Base-by-base conservation (phyloP, 2,797 vertebrate genomes). In the Periophthalmus magnuspinnatus region DNA sequence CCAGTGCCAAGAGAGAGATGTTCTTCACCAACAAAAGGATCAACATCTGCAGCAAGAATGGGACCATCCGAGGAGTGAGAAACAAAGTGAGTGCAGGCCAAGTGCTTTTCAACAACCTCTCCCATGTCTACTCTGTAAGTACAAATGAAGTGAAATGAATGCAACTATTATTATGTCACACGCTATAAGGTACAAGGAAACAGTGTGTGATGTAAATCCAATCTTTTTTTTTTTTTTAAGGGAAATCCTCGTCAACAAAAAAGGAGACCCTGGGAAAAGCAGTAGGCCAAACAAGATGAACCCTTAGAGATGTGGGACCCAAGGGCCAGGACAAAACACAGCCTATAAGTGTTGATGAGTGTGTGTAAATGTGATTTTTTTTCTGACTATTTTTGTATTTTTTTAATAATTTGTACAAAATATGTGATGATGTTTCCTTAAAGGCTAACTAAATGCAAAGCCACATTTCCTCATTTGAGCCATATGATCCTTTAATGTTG, bases 51-150 rank as follows among this genome's bases (percentile, higher is more conserved):
- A 99, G 98, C 91, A 98, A 98, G 92, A 99, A 99, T 0, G 97
- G 98, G 67, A 99, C 97, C 52, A 91, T 99, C 48, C 93, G 98
- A 69, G 98, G 98, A 36, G 96, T 99, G 84, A 97, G 95, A 88
- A 96, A 99, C 84, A 99, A 99, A 96, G 98, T 99, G 91, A 97
- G 95, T 59, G 97, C 98, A 5, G 97, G 97, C n/a, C 98, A 99
- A 88, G 95, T 95, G 70, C 94, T 99, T n/a, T 99, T 97, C 90
- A 96, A 97, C 92, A 97, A 95, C 89, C 92, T 99, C 84, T 93
- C 95, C 85, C 95, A 94, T 83, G 84, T 95, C 36, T 94, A 96
- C 80, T 91, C 96, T 91, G 98, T 99, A 91, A 57, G 55, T 57
- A 32, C 6, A 57, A 21, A 21, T 22, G 1, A n/a, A n/a, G n/a